Percentiles rank a stretch among this genome's conserved stretches.
phyloP scores from a whole-genome alignment of 1,140 invertebrate species.

The Zaprionus africanus region DNA sequence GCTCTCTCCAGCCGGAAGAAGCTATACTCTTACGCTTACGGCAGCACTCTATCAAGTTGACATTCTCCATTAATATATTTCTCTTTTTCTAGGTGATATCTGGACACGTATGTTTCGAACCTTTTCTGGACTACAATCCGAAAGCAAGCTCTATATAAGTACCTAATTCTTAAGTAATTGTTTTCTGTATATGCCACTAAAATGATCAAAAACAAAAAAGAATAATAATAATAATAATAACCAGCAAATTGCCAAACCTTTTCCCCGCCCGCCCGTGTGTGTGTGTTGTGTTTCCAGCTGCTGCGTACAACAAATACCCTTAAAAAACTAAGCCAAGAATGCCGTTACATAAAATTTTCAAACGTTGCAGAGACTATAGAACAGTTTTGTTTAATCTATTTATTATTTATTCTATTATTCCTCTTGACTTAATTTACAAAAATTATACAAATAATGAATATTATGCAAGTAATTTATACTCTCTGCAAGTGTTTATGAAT shows the following conservation, averaged over 20 bases:
- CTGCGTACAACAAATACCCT: constrained; percentile 31
- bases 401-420: not conserved
- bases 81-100: constrained; percentile 39
- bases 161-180: constrained; percentile 47
- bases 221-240: constrained; percentile 51
- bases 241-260: constrained; percentile 41
- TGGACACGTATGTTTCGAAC: not conserved
- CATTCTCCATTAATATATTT: constrained; percentile 60
- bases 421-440: not conserved
- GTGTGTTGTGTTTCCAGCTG: constrained; percentile 44
- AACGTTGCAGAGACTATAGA: constrained; percentile 14
- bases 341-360: constrained; percentile 20
- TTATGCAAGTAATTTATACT: not conserved
- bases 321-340: constrained; percentile 31
- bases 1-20: constrained; percentile 4
- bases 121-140: not conserved
- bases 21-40: not conserved
- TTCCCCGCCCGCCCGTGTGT: constrained; percentile 33
- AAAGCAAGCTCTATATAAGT: constrained; percentile 47
- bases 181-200: constrained; percentile 55
- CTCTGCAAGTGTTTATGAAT: constrained; percentile 22
- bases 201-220: constrained; percentile 18
- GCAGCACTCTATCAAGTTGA: not conserved
- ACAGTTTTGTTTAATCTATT: not conserved
- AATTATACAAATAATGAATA: not conserved